Evolutionary conservation across 2,113 vertebrate species (phyloP).

Genomic region (Geococcyx californianus): DNA sequence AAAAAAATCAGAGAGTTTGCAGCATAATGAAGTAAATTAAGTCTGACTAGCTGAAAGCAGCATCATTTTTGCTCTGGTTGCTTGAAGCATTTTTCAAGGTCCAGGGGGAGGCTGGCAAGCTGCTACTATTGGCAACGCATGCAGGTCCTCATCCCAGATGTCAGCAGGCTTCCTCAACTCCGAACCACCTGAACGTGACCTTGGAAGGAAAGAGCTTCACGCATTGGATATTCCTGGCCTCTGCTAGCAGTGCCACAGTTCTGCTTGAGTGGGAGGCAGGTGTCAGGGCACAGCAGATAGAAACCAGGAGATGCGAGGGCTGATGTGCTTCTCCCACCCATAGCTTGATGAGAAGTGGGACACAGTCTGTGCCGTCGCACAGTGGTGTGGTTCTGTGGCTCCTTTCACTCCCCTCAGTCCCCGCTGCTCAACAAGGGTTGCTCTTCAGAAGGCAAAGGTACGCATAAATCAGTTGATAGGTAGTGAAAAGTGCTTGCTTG

Average conservation of each 20-base stretch:
- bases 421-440: neutral
- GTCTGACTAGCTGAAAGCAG: neutral
- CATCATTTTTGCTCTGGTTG: constrained; percentile 6
- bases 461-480: neutral
- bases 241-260: neutral
- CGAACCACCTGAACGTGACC: neutral
- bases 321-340: neutral
- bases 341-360: neutral
- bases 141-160: neutral
- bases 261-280: neutral
- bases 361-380: neutral
- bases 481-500: neutral
- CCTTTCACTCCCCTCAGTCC: fast-evolving
- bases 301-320: neutral
- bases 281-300: neutral
- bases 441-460: neutral
- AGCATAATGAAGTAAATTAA: constrained; percentile 7
- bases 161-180: neutral
- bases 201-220: neutral
- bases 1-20: neutral
- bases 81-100: neutral
- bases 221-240: neutral
- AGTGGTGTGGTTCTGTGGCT: neutral
- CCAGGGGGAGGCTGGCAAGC: neutral
- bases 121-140: neutral